Conservation (phyloP, 2,797 vertebrate genomes). For the Emydoidea blandingii region DNA sequence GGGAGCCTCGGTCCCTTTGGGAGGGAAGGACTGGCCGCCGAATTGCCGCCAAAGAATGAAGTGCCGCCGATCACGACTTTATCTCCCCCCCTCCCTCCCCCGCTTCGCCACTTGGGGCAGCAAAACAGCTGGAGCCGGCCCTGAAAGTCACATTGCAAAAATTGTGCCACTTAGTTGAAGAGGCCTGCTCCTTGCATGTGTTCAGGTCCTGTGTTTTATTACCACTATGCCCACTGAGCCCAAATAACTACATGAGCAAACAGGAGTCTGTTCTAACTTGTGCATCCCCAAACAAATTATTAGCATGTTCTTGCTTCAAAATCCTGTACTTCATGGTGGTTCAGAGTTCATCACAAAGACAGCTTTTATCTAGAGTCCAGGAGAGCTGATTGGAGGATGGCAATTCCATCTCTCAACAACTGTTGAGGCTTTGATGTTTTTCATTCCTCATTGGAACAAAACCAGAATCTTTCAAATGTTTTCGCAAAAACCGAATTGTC, state of each 20-base stretch:
- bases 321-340: neutral
- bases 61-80: no score
- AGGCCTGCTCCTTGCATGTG: neutral
- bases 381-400: neutral
- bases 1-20: no score
- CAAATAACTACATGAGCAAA: neutral
- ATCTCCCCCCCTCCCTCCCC: no score
- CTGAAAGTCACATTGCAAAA: neutral
- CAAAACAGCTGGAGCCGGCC: no score
- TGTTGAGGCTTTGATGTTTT: neutral
- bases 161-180: neutral
- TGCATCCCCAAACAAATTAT: neutral
- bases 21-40: no score
- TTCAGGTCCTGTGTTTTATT: neutral
- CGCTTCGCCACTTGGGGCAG: no score
- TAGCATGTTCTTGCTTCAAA: neutral
- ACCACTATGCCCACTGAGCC: neutral
- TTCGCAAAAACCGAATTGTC: neutral
- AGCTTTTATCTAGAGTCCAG: neutral
- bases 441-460: neutral
- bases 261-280: neutral
- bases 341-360: neutral
- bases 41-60: no score
- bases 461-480: neutral
- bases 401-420: neutral